A percentile compares a stretch with the other conserved stretches of the same genome.
Evolutionary conservation across 2,113 vertebrate genomes (phyloP).

Genomic region (Nanger granti): DNA sequence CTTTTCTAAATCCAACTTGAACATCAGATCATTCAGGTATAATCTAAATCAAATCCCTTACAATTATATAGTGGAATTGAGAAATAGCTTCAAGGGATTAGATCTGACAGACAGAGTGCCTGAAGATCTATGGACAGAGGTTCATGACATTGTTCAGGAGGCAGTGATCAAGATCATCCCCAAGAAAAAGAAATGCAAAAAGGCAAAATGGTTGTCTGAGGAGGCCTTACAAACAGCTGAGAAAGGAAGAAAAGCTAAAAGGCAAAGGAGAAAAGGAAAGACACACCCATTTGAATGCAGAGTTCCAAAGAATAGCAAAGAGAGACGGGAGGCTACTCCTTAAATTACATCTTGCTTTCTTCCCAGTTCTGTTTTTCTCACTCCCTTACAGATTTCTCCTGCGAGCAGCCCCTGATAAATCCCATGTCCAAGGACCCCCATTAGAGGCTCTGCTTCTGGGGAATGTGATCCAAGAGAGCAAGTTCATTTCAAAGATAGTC

Average conservation of each 20-base stretch:
- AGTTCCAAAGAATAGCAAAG: neutral
- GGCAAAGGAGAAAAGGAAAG: neutral
- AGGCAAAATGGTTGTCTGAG: neutral
- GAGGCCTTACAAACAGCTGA: neutral
- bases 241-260: neutral
- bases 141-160: neutral
- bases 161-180: neutral
- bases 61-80: neutral
- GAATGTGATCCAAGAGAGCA: neutral
- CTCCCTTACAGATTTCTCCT: neutral
- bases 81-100: neutral
- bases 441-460: neutral
- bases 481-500: neutral
- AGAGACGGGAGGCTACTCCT: neutral
- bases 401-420: neutral
- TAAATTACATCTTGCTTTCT: neutral
- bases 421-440: neutral
- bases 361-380: neutral
- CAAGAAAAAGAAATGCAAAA: neutral
- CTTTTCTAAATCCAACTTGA: neutral
- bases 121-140: neutral
- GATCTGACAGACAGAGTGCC: neutral
- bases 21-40: neutral
- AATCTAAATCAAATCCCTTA: neutral
- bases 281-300: neutral